phyloP scores from a whole-genome alignment of 2,113 vertebrate genomes.

The Bujurquina vittata region DNA sequence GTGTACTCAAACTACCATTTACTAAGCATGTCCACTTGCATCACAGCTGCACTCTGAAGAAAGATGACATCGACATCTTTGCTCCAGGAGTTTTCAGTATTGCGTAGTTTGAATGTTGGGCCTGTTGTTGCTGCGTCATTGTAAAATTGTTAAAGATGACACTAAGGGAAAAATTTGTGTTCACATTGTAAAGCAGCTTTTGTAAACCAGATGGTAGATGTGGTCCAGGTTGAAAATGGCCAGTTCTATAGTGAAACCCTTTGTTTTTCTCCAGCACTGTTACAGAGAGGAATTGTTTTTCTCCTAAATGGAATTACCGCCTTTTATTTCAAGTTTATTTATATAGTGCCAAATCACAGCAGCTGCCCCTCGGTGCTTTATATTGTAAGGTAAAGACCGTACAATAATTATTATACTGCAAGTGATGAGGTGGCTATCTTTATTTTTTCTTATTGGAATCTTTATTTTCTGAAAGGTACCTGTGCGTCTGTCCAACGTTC shows the following conservation, averaged over 20 bases:
- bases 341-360: too few species aligned
- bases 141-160: neutral
- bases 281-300: neutral
- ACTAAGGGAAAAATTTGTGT: neutral
- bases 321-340: too few species aligned
- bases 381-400: too few species aligned
- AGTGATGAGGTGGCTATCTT: neutral
- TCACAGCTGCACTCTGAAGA: too few species aligned
- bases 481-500: neutral
- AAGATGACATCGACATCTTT: too few species aligned
- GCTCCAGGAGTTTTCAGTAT: too few species aligned
- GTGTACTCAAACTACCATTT: too few species aligned
- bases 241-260: neutral
- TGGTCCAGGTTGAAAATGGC: neutral
- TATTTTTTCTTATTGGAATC: neutral
- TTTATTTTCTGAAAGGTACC: slow-evolving; percentile 45
- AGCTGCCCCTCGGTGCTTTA: too few species aligned
- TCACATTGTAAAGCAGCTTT: neutral
- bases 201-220: neutral
- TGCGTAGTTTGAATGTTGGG: too few species aligned
- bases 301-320: neutral
- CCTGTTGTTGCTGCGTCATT: neutral
- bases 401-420: neutral
- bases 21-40: too few species aligned
- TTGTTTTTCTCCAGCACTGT: neutral